Conservation (phyloP, 2,888 invertebrate species). For the Nasonovia ribisnigri region DNA sequence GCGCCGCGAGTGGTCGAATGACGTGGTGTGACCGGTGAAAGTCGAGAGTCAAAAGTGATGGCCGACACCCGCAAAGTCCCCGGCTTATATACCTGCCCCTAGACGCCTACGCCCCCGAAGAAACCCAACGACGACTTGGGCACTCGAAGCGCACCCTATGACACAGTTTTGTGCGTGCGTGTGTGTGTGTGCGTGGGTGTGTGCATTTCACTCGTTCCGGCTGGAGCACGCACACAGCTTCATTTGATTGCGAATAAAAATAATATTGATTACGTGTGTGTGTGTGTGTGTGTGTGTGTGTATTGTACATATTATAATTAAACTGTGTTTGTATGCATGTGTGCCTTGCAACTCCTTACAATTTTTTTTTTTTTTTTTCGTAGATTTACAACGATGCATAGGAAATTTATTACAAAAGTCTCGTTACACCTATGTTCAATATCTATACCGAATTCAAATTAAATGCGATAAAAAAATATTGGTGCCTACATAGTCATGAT, state of each 20-base stretch:
- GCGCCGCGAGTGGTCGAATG: neutral
- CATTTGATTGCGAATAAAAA: neutral
- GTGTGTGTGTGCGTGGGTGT: neutral
- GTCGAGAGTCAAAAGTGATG: conserved; percentile 38
- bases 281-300: too few relatives aligned
- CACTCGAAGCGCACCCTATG: neutral
- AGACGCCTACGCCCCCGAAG: conserved; percentile 10
- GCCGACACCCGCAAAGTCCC: neutral
- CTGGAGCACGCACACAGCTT: neutral
- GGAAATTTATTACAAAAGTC: neutral
- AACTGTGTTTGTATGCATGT: too few relatives aligned
- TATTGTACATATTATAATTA: too few relatives aligned
- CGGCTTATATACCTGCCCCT: conserved; percentile 31
- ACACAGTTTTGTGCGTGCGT: neutral
- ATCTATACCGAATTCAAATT: neutral
- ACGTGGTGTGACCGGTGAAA: neutral
- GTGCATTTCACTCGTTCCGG: neutral
- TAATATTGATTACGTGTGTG: neutral
- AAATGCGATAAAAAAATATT: too few relatives aligned
- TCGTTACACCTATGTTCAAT: neutral
- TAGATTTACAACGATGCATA: neutral
- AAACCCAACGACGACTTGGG: conserved; percentile 27
- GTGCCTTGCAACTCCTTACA: neutral
- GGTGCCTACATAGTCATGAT: too few relatives aligned
- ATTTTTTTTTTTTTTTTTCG: neutral